Conservation (phyloP, 2,797 vertebrate species). For the Onychomys leucogaster region DNA sequence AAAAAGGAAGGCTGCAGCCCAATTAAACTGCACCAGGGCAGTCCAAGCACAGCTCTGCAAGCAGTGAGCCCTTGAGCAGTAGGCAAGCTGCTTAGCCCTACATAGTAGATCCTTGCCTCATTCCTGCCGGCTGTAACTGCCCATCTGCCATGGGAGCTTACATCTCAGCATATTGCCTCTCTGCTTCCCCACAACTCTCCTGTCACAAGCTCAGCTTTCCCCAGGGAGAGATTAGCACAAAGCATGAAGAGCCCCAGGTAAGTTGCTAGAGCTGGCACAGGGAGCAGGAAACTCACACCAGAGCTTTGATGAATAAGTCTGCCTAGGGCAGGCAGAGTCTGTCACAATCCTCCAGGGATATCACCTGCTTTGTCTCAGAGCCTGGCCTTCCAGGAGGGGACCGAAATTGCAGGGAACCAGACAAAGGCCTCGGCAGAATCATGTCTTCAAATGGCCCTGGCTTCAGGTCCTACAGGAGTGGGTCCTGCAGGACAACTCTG, state of each 20-base stretch:
- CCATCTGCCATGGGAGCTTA: background rate
- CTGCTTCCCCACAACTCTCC: conserved; percentile 13
- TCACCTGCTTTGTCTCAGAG: background rate
- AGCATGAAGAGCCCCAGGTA: background rate
- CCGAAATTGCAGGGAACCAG: background rate
- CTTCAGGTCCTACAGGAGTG: background rate
- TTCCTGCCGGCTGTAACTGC: background rate
- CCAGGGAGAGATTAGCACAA: conserved; percentile 53
- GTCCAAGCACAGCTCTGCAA: background rate
- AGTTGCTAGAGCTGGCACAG: conserved; percentile 16
- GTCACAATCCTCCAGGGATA: background rate
- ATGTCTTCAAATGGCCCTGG: background rate
- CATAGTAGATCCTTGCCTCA: background rate
- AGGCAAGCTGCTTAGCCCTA: background rate
- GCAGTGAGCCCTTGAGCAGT: background rate
- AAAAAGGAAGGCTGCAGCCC: background rate
- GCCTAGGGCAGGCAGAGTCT: background rate
- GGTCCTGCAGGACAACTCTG: background rate
- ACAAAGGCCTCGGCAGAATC: background rate
- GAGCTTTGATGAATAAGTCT: conserved; percentile 24
- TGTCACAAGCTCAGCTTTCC: conserved; percentile 56
- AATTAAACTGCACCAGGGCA: background rate
- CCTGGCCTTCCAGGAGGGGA: background rate
- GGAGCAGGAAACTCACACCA: background rate
- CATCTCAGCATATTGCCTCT: background rate